phyloP scores from a whole-genome alignment of 2,888 invertebrate genomes.

The Odontocerum albicorne region DNA sequence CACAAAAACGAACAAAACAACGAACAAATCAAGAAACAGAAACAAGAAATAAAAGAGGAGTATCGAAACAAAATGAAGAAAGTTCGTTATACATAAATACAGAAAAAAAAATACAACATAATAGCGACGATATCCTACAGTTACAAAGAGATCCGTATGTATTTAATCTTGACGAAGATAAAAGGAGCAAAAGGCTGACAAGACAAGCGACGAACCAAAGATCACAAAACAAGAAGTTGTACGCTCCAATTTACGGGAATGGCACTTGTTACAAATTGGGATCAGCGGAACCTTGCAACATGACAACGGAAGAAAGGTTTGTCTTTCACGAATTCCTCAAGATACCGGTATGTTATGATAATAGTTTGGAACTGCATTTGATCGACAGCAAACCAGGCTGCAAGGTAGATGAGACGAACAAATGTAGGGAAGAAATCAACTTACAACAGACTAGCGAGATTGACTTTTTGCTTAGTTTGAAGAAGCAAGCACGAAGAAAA shows the following conservation, averaged over 20 bases:
- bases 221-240: conserved; percentile 13
- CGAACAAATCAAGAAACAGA: no score
- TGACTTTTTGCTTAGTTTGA: conserved; percentile 9
- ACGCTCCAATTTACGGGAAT: conserved; percentile 21
- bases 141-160: conserved; percentile 9
- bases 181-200: neutral
- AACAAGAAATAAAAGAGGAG: neutral
- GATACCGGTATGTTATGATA: conserved; percentile 17
- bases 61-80: neutral
- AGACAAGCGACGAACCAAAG: conserved; percentile 1
- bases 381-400: conserved; percentile 16
- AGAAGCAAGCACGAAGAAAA: conserved; percentile 21
- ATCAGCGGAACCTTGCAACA: conserved; percentile 7
- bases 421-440: conserved; percentile 23
- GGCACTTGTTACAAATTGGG: conserved; percentile 23
- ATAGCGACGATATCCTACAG: no score
- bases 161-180: conserved; percentile 3
- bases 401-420: conserved; percentile 19
- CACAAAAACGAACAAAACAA: no score
- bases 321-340: conserved; percentile 13
- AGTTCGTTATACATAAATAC: neutral
- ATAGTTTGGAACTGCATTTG: conserved; percentile 10
- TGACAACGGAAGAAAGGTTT: conserved; percentile 3
- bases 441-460: conserved; percentile 12
- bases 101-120: no score